phyloP scores from a whole-genome alignment of 1,140 invertebrate species.

The Dinoponera quadriceps region DNA sequence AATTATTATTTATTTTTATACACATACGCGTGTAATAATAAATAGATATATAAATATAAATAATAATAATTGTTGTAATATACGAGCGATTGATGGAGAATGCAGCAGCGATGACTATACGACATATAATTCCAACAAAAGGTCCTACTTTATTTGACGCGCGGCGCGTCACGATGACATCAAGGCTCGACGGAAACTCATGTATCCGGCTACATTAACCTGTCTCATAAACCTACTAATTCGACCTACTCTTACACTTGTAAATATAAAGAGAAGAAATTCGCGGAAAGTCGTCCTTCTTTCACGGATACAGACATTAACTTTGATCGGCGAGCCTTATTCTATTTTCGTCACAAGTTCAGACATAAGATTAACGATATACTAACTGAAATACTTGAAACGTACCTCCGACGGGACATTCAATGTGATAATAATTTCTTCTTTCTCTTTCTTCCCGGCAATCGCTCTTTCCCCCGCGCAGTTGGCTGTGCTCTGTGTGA shows the following conservation, averaged over 20 bases:
- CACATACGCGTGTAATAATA: too few relatives aligned
- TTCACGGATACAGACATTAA: background rate
- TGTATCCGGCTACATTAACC: constrained; percentile 23
- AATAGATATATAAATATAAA: too few relatives aligned
- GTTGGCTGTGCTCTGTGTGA: constrained; percentile 82
- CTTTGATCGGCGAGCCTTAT: too few relatives aligned
- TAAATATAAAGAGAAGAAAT: background rate
- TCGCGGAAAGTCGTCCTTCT: background rate
- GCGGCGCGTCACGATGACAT: background rate
- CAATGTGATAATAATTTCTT: too few relatives aligned
- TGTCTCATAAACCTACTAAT: constrained; percentile 1
- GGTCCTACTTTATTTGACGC: background rate
- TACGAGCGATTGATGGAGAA: too few relatives aligned
- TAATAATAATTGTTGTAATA: too few relatives aligned
- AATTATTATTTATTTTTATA: too few relatives aligned
- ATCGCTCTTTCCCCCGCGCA: constrained; percentile 50
- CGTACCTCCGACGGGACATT: background rate
- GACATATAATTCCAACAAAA: background rate
- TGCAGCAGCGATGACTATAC: too few relatives aligned
- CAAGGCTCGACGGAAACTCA: constrained; percentile 2
- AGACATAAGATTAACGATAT: too few relatives aligned
- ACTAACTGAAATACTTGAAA: background rate
- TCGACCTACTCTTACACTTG: constrained; percentile 3
- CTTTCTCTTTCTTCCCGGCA: too few relatives aligned
- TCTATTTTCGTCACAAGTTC: too few relatives aligned